phyloP scores from a whole-genome alignment of 2,888 invertebrate genomes.

The Liposcelis brunnea region DNA sequence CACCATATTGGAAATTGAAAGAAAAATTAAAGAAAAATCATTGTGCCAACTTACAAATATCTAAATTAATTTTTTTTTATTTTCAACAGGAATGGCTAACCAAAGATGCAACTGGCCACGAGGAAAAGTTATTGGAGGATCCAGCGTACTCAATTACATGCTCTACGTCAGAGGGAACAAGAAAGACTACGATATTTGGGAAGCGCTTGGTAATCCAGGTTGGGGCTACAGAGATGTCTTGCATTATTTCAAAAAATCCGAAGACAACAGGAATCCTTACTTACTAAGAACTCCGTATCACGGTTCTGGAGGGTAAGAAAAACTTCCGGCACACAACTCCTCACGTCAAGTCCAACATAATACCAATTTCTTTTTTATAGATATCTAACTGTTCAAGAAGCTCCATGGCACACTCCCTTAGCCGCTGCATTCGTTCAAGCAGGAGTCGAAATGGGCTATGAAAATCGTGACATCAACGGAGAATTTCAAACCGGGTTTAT shows the following conservation, averaged over 20 bases:
- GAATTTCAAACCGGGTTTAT: constrained; percentile 75
- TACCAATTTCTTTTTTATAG: constrained; percentile 5
- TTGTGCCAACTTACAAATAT: too few relatives aligned
- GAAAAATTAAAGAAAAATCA: too few relatives aligned
- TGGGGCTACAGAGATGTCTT: constrained; percentile 71
- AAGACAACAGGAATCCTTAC: constrained; percentile 77
- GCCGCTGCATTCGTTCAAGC: constrained; percentile 67
- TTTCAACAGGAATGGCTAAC: constrained; percentile 53
- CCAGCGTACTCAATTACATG: constrained; percentile 83
- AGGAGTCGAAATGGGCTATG: constrained; percentile 68
- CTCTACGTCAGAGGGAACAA: constrained; percentile 76
- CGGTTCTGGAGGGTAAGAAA: constrained; percentile 43
- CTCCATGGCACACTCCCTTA: constrained; percentile 71
- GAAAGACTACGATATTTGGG: constrained; percentile 82
- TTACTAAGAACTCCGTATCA: constrained; percentile 63
- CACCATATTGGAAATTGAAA: too few relatives aligned
- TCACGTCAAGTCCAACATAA: too few relatives aligned
- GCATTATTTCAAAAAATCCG: constrained; percentile 78
- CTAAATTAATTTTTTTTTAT: too few relatives aligned
- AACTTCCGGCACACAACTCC: too few relatives aligned
- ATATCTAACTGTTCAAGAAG: constrained; percentile 67
- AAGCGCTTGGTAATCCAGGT: constrained; percentile 65
- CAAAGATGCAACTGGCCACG: constrained; percentile 81
- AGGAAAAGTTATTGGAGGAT: constrained; percentile 82
- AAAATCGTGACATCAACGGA: constrained; percentile 74